Conservation (phyloP, 2,888 invertebrate species). For the Synanthedon vespiformis region DNA sequence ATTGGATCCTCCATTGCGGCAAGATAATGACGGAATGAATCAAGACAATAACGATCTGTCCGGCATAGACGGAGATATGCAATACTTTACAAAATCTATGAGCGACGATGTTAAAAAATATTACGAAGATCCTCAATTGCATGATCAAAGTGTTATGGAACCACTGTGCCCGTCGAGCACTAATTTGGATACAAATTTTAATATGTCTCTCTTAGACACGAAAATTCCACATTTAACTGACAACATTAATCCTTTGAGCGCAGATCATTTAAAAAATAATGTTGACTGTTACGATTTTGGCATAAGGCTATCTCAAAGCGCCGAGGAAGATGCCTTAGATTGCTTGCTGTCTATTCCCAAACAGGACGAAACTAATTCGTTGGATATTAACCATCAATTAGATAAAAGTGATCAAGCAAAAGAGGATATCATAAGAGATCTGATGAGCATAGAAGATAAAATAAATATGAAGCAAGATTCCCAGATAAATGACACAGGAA, state of each 20-base stretch:
- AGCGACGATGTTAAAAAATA: conserved; percentile 63
- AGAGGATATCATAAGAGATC: conserved; percentile 57
- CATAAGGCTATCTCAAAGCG: conserved; percentile 41
- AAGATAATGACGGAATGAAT: conserved; percentile 35
- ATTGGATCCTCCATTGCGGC: conserved; percentile 42
- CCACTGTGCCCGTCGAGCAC: conserved; percentile 52
- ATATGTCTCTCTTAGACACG: conserved; percentile 47
- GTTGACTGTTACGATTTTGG: conserved; percentile 58
- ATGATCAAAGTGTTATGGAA: conserved; percentile 45
- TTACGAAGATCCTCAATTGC: conserved; percentile 53
- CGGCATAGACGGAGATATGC: conserved; percentile 61
- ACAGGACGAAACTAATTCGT: conserved; percentile 30
- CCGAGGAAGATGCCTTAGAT: conserved; percentile 51
- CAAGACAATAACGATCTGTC: conserved; percentile 50
- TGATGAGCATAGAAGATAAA: conserved; percentile 57
- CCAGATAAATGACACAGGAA: conserved; percentile 9
- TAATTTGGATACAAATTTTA: conserved; percentile 49
- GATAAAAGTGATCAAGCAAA: conserved; percentile 40
- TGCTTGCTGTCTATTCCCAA: conserved; percentile 54
- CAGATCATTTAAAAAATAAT: conserved; percentile 47
- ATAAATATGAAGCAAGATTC: conserved; percentile 25
- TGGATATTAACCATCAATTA: conserved; percentile 26
- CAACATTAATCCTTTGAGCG: conserved; percentile 38
- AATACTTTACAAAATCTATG: conserved; percentile 61
- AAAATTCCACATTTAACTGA: conserved; percentile 44